Base-by-base conservation (phyloP, 23 tunicate species). In the Clavelina lepadiformis region DNA sequence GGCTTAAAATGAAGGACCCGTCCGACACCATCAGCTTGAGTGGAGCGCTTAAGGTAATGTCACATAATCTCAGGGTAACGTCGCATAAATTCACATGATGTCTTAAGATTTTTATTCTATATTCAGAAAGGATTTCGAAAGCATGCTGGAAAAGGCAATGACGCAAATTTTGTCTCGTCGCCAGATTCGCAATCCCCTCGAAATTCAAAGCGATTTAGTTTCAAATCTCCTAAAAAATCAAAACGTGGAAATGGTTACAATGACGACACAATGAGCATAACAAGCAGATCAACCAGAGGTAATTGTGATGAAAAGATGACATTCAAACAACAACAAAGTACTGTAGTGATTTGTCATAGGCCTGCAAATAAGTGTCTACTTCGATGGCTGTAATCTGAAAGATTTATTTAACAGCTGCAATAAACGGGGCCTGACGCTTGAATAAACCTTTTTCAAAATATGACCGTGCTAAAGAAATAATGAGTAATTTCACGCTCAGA, bases 1-100 rank as follows among this genome's bases (percentile, higher is more conserved):
- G 93, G n/a, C 56, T 67, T 24, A 76, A 70, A 55, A 32, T 70
- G 11, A 74, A 46, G 13, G 91, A 82, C 44, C 81, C 53, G 29
- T 24, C 60, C 15, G 93, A 84, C 3, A 71, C 72, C 2, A 69
- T 33, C 11, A 64, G 93, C 34, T 63, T 84, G 37, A 58, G 68
- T 36, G 81, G 71, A 29, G 35, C 93, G 20, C 46, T 84, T 15
- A 68, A 58, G 72, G 93, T 84, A 46, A 53, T 66, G n/a, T n/a
- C n/a, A n/a, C n/a, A n/a, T n/a, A n/a, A n/a, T n/a, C n/a, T n/a
- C 49, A 41, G 13, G 15, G 15, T 8, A 41, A 53, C 22, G 59
- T 53, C 19, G 21, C 59, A 53, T 13, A 18, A 6, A n/a, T 53
- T 6, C 66, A 60, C 6, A 15, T 20, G 6, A 54, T 19, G 59